phyloP scores from a whole-genome alignment of 2,113 vertebrate genomes.

The Mirza zaza region DNA sequence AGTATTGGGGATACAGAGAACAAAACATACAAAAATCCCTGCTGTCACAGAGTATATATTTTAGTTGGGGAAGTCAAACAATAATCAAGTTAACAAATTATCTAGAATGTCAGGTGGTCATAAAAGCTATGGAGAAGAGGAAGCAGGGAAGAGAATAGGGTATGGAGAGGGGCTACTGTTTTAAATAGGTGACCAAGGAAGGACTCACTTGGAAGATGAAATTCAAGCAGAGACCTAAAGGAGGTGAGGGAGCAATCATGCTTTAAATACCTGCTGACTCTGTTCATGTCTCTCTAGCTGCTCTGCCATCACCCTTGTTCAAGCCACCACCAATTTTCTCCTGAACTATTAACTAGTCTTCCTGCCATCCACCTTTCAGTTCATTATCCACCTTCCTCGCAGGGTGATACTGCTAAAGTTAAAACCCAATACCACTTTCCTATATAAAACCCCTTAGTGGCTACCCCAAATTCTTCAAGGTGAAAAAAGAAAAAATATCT shows the following conservation, averaged over 20 bases:
- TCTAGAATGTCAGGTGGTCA: neutral
- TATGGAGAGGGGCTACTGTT: neutral
- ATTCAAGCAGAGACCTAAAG: neutral
- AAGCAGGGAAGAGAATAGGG: neutral
- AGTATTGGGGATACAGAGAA: neutral
- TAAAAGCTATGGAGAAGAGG: neutral
- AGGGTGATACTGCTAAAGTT: neutral
- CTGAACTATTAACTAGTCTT: neutral
- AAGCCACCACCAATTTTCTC: neutral
- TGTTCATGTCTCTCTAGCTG: neutral
- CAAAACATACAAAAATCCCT: neutral
- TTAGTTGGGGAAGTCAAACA: neutral
- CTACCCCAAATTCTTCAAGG: neutral
- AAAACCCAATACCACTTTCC: neutral
- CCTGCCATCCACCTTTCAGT: neutral
- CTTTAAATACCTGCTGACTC: neutral
- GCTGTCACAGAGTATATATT: neutral
- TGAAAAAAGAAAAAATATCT: neutral
- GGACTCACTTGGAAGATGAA: neutral
- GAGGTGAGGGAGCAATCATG: neutral
- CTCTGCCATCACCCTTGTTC: rapidly evolving
- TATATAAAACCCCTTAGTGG: neutral
- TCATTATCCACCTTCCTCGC: neutral
- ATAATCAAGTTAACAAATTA: neutral
- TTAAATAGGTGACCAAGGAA: neutral